A percentile compares a stretch with the other conserved stretches of the same genome.
These are phyloP conservation scores for Fregata magnificens DNA, from an alignment of 2,113 vertebrate species.

Conservation along the genomic window DNA sequence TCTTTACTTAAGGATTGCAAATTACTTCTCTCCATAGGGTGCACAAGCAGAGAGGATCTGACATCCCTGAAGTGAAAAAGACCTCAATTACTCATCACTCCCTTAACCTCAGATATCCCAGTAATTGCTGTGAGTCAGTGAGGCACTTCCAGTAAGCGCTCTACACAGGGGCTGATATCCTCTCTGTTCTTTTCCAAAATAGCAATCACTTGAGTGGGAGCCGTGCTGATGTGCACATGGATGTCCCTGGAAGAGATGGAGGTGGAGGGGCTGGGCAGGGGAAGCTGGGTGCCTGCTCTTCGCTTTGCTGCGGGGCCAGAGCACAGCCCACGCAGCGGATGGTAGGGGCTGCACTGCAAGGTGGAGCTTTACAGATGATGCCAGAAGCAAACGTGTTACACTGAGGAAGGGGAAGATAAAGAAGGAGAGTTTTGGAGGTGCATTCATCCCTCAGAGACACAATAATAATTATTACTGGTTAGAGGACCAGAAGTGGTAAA, in stretches of 20 bases:
- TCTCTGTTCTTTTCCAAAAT: slow-evolving; percentile 41
- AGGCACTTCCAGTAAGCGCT: slow-evolving; percentile 55
- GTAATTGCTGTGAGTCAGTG: slow-evolving; percentile 61
- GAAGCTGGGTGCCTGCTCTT: neutral
- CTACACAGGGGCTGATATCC: neutral
- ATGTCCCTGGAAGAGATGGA: neutral
- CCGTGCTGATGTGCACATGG: neutral
- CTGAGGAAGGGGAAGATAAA: neutral
- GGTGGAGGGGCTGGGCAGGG: neutral
- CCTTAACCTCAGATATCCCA: slow-evolving; percentile 57
- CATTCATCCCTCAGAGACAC: neutral
- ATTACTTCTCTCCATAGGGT: neutral
- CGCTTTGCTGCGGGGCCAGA: neutral
- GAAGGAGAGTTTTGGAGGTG: neutral
- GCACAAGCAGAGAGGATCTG: slow-evolving; percentile 14
- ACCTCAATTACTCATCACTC: slow-evolving; percentile 60
- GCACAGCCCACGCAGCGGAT: fast-evolving
- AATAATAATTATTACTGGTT: neutral
- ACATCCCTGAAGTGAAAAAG: slow-evolving; percentile 30
- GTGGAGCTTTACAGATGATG: neutral
- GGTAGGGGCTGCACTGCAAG: neutral
- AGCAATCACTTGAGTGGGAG: slow-evolving; percentile 42
- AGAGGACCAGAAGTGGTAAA: neutral
- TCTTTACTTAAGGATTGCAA: neutral
- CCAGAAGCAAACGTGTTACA: neutral